phyloP scores from a whole-genome alignment of 2,888 invertebrate genomes.

The Tenthredo notha region DNA sequence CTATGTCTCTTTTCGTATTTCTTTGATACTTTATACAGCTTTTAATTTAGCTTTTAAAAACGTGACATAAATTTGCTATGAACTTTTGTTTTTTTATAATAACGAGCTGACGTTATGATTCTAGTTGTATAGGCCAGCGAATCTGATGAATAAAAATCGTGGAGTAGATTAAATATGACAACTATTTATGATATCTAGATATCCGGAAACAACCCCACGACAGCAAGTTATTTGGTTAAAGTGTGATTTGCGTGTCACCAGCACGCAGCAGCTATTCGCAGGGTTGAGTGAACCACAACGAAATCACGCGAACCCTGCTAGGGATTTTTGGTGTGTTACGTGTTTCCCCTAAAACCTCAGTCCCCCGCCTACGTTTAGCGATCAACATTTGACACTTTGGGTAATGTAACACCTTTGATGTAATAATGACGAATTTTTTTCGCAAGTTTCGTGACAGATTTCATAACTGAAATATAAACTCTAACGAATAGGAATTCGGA shows the following conservation, averaged over 20 bases:
- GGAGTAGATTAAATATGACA: background rate
- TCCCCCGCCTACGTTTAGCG: constrained; percentile 24
- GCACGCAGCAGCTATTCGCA: constrained; percentile 14
- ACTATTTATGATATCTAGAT: constrained; percentile 27
- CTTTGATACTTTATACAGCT: background rate
- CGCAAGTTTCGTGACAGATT: background rate
- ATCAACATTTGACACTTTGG: constrained; percentile 40
- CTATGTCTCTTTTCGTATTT: background rate
- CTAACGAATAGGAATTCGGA: background rate
- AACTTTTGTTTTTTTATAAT: background rate
- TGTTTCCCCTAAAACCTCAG: constrained; percentile 19
- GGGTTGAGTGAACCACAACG: constrained; percentile 40
- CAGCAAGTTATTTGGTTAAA: constrained; percentile 41
- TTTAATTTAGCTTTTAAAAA: background rate
- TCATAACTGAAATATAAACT: background rate
- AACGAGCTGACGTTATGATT: background rate
- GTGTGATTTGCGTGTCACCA: constrained; percentile 26
- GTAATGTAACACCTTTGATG: constrained; percentile 33
- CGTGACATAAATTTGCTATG: background rate
- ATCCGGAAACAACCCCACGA: constrained; percentile 20
- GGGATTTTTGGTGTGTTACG: constrained; percentile 41
- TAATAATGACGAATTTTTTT: constrained; percentile 31
- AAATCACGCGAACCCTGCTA: constrained; percentile 27
- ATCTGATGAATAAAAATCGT: background rate
- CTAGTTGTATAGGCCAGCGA: background rate